phyloP scores from a whole-genome alignment of 2,113 vertebrate species.

The Ciconia maguari region DNA sequence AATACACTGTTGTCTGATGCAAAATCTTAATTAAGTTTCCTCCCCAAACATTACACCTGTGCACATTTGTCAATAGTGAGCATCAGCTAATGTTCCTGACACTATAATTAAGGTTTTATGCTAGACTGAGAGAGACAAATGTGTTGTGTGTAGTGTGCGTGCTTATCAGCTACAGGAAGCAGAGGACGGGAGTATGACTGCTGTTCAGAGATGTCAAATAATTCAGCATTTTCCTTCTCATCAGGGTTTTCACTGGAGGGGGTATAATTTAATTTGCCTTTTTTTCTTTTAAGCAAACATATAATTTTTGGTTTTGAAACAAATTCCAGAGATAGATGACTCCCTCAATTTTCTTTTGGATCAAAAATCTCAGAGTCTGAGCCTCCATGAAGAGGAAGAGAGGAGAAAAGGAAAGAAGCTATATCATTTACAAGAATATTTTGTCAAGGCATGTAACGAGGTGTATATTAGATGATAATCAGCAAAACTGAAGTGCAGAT shows the following conservation, averaged over 20 bases:
- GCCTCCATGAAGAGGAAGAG: background rate
- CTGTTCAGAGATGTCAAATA: slow-evolving; percentile 1
- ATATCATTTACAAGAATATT: background rate
- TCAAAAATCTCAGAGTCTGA: background rate
- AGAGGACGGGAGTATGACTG: background rate
- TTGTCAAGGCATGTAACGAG: accelerated
- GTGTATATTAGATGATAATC: background rate
- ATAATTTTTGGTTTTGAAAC: background rate
- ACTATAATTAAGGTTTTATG: background rate
- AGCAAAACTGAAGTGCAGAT: background rate
- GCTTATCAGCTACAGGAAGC: background rate
- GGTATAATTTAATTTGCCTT: background rate
- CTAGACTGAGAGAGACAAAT: background rate
- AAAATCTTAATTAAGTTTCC: slow-evolving; percentile 29
- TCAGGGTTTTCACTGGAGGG: background rate
- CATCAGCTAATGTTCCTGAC: background rate
- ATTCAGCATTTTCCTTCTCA: background rate
- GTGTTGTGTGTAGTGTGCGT: background rate
- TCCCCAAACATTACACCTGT: slow-evolving; percentile 35
- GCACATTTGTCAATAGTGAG: background rate
- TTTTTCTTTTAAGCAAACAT: background rate
- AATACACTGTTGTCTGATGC: background rate
- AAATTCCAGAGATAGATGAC: background rate
- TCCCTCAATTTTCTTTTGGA: background rate
- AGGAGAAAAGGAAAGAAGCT: background rate